Evolutionary conservation across 1,140 invertebrate species (phyloP), one percentile per base, ranked within the genome.

Genomic region (Frieseomelitta varia): DNA sequence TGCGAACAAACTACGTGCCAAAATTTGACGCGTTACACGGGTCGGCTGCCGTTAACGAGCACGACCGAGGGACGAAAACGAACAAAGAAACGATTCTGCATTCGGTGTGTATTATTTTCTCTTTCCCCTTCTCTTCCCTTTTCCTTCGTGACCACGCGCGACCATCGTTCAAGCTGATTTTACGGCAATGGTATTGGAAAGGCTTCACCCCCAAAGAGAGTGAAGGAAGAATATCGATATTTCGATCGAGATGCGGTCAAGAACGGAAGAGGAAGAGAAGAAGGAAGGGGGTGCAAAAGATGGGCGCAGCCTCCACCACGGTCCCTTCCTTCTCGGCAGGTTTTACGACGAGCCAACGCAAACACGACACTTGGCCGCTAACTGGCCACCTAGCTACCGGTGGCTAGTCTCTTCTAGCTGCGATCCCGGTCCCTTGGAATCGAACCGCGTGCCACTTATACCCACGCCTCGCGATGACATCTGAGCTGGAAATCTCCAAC

Each of bases 341-440:
- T 93, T 94, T 47, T 93, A 92, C 92, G 92, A 92, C 86, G 90
- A 93, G 90, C 88, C 90, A 91, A 89, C 88, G 91, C 85, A 92
- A 92, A 92, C 90, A 91, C 91, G 90, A 92, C 92, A 90, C 90
- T 90, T 84, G 86, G 77, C 87, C 85, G 91, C 90, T 93, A 93
- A 93, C 92, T 92, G 89, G 90, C 90, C 90, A 92, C 90, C 91
- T 90, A 92, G 92, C 92, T 94, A 92, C 92, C 89, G 91, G 78
- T 86, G 84, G 87, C 82, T 77, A 84, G 81, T 74, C 69, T 86
- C 81, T 78, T 88, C 88, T 74, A 76, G 61, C 85, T 86, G 55
- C 39, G 65, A 71, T 72, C 68, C 58, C 63, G 58, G 61, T 39
- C 65, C 69, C 65, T 69, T 34, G 67, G 87, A 81, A 88, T 88